Evolutionary conservation across 2,888 invertebrate genomes (phyloP), one percentile per base, ranked within the genome.

Genomic region (Agriopis leucophaearia): DNA sequence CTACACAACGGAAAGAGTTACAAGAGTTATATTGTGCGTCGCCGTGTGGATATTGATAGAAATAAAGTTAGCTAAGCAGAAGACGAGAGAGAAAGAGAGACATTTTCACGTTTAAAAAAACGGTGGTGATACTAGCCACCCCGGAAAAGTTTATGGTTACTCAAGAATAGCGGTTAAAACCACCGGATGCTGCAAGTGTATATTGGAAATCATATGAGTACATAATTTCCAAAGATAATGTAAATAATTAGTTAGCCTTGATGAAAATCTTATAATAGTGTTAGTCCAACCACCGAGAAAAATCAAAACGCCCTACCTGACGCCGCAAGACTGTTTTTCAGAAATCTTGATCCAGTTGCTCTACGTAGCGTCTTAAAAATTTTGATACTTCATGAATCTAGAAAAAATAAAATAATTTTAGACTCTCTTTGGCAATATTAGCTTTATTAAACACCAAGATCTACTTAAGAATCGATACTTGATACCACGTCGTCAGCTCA

Each of bases 331-430:
- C 16, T 54, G 51, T 54, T 36, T 54, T 47, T 59, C 64, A 54
- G 50, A 64, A 60, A 50, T 64, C 60, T 60, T 58, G 58, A 16
- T 54, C 58, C 63, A 40, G 56, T 50, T 51, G 40, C 38, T 54
- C 60, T 38, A 42, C 10, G 50, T 18, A 15, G 60, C 57, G 40
- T 44, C 62, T 69, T 51, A 64, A 56, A 38, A 51, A 35, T 44
- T 57, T 52, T 36, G 40, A 40, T 38, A 60, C 56, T 51, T 60
- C 64, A 64, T 64, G 44, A 60, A 69, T 72, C 69, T 66, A 48
- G 59, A 64, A 67, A 59, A 40, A 74, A 70, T 44, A 63, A 47
- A 38, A 38, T 38, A 38, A 6, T 38, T 38, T 27, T 27, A 27
- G 38, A 38, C 8, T 13, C 8, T 1, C 50, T 13, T 35, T 8